Base-by-base conservation (phyloP, 2,797 vertebrate species). In the Rhynchotus rufescens region DNA sequence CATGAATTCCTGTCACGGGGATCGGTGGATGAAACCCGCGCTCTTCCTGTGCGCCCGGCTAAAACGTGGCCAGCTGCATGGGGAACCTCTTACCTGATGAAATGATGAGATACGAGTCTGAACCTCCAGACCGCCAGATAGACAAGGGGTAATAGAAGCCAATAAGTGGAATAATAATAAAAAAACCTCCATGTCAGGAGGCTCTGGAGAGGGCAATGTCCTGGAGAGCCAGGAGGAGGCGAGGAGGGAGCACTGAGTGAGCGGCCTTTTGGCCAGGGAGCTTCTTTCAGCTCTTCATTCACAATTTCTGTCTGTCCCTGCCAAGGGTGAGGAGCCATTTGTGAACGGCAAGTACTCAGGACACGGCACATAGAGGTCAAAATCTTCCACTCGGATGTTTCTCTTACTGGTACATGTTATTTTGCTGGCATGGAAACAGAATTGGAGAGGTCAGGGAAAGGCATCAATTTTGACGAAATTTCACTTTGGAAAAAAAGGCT, bases 1-100 rank as follows among this genome's bases (percentile, higher is more conserved):
- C 59, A 25, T 6, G 9, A 13, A 40, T 96, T 97, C 94, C 94
- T 66, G 64, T 54, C 94, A 96, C 64, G 71, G 84, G 90, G 73
- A n/a, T 3, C 26, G 62, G 61, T 3, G 13, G 65, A 57, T 7
- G 6, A 54, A 54, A 87, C 38, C 69, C 4, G 47, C 57, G 9
- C 22, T 6, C 89, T 94, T 71, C 88, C 94, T 26, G 20, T 2
- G 3, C 10, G 4, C 16, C 2, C n/a, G 12, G 3, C 62, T 5
- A 60, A 45, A 34, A 26, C 44, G 8, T 9, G 26, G 23, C 13
- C 26, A 36, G 52, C 32, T 56, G 28, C 7, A 1, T 0, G 44
- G 85, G 82, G 80, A 87, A 61, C 54, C 62, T 91, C 85, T 23
- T 8, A 1, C 15, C 0, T 12, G 57, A 32, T 80, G 76, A 51